Base-by-base conservation (phyloP, 2,888 invertebrate species). In the Aporophyla lueneburgensis region DNA sequence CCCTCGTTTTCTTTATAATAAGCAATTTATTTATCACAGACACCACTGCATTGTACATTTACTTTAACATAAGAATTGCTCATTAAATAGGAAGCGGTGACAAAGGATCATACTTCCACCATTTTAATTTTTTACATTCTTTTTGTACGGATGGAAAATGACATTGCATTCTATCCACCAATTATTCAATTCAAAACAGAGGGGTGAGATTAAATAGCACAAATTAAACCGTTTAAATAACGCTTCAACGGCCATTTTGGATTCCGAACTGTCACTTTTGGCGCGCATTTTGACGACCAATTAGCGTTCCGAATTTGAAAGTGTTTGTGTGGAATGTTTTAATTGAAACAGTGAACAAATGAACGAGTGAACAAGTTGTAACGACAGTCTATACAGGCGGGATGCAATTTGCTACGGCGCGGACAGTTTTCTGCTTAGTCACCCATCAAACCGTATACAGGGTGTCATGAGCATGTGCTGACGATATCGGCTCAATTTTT, bases 261-360 rank as follows among this genome's bases (percentile, higher is more conserved):
- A 92, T 92, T 85, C 86, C 87, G 87, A 89, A 86, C 90, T 93
- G 92, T 93, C 92, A 94, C 89, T 93, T 93, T 92, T 91, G 88
- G 88, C 92, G 92, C 91, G 88, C 85, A 89, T 92, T 91, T 90
- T 92, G 92, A 89, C 87, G 88, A 90, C 88, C 88, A 92, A 90
- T 93, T 93, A 92, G 88, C 88, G 90, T 90, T 88, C 89, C 81
- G 86, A 91, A 91, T 90, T 91, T 86, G 83, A 86, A 90, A 89
- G 85, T 88, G 86, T 89, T 91, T 88, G 85, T 81, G 78, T 85
- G 82, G 85, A 90, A 87, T 88, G 81, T 88, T 89, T 89, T 87
- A 89, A 90, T 89, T 89, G 85, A 86, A 86, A 83, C 87, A 77
- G 81, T 84, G 86, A 84, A 87, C 87, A 85, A 87, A 89, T 87